Evolutionary conservation across 2,113 vertebrate species (phyloP), one percentile per base, ranked within the genome.

Genomic region (Semnornis frantzii): DNA sequence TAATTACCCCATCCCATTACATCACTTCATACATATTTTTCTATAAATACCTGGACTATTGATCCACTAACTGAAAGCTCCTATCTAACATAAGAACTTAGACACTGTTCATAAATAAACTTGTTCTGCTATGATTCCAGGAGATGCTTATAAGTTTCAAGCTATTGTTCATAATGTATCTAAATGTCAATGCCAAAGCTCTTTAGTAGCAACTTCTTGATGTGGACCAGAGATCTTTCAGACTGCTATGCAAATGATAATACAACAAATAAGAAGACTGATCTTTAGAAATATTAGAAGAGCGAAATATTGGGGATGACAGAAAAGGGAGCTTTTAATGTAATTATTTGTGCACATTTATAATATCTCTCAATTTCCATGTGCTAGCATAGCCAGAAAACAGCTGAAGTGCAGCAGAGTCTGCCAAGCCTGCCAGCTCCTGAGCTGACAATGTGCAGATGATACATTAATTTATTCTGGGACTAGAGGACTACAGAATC

Each of bases 381-480:
- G 52, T 74, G 37, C 34, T 85, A 54, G 8, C 8, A 19, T 52
- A 59, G 79, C 52, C 85, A 91, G 65, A 54, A 88, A 95, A 81
- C 2, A 1, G 33, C 42, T 90, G 82, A 90, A 91, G 75, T 71
- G 30, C 52, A 77, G 50, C 31, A 63, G 58, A 86, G 19, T 58
- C 68, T 66, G 65, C 50, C 30, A 73, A 89, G 75, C n/a, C 46
- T 85, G 68, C 87, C 93, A 95, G 4, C 19, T 92, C 30, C 72
- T 70, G 5, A 73, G 42, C 78, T 91, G 66, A 82, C 50, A 92
- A 66, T 3, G 5, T 66, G 60, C 46, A 82, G 68, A 85, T 94
- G 87, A 82, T 28, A 14, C 25, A 87, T 66, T 95, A 91, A 91
- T 95, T 95, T 92, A 73, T 91, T 87, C 77, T 58, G 55, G 55